phyloP scores from a whole-genome alignment of 2,797 vertebrate genomes.

The Denticeps clupeoides region DNA sequence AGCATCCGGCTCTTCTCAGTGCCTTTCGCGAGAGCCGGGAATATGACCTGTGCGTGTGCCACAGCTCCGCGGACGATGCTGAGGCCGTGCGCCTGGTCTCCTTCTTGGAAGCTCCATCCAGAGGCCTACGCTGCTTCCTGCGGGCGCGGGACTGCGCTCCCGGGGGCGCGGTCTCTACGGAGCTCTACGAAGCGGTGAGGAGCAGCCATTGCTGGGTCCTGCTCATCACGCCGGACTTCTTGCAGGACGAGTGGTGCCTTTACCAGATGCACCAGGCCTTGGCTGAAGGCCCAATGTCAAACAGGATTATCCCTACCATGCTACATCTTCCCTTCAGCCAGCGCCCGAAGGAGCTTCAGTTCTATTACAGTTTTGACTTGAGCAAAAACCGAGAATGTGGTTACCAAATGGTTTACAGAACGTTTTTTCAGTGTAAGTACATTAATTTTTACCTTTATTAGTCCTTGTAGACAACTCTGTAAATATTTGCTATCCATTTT shows the following conservation, averaged over 20 bases:
- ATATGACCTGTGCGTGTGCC: constrained; percentile 75
- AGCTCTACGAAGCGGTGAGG: constrained; percentile 62
- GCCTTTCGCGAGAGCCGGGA: constrained; percentile 53
- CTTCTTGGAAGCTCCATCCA: constrained; percentile 59
- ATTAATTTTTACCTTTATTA: no score
- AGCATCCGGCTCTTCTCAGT: constrained; percentile 20
- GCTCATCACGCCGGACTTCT: constrained; percentile 69
- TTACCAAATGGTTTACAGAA: constrained; percentile 55
- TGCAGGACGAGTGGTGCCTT: constrained; percentile 72
- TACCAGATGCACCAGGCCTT: constrained; percentile 82
- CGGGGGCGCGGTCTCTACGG: constrained; percentile 58
- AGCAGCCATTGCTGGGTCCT: constrained; percentile 72
- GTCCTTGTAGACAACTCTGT: no score
- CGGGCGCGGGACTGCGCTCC: constrained; percentile 59
- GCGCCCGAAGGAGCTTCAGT: constrained; percentile 67
- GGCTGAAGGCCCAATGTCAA: constrained; percentile 58
- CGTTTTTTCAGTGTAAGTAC: constrained; percentile 68
- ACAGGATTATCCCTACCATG: constrained; percentile 68
- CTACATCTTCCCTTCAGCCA: constrained; percentile 50
- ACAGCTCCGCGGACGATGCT: constrained; percentile 55
- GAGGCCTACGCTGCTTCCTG: constrained; percentile 70
- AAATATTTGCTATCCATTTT: no score
- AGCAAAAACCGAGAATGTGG: constrained; percentile 38
- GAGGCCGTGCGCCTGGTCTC: constrained; percentile 61
- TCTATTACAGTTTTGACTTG: constrained; percentile 61